Conservation (phyloP, 2,888 invertebrate genomes). For the Noctua fimbriata region DNA sequence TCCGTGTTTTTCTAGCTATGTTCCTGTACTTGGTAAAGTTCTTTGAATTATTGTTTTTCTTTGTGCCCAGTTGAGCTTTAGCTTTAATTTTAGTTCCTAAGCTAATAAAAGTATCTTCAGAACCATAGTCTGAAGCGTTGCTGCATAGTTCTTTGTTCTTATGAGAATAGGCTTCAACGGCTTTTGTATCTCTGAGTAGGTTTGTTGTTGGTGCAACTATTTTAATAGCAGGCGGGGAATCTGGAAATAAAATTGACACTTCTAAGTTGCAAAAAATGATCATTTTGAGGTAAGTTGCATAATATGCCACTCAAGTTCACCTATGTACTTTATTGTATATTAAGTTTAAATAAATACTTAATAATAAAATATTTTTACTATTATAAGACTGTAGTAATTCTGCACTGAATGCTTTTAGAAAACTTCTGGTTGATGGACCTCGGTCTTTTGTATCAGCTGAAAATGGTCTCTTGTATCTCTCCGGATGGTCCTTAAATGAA, state of each 20-base stretch:
- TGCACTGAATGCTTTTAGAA: constrained; percentile 83
- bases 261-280: background rate
- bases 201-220: constrained; percentile 84
- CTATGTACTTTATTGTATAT: background rate
- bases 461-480: constrained; percentile 85
- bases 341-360: background rate
- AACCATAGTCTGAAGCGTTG: constrained; percentile 87
- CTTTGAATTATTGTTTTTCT: constrained; percentile 78
- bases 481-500: constrained; percentile 80
- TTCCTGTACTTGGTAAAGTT: constrained; percentile 82
- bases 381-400: constrained; percentile 83
- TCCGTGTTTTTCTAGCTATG: constrained; percentile 79
- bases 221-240: constrained; percentile 78
- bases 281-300: background rate
- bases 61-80: constrained; percentile 84
- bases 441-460: constrained; percentile 86
- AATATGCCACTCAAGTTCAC: background rate
- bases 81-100: constrained; percentile 89
- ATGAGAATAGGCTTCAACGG: constrained; percentile 66
- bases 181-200: constrained; percentile 76
- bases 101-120: constrained; percentile 88
- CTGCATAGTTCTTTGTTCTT: constrained; percentile 82
- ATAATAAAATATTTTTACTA: constrained; percentile 69
- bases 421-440: constrained; percentile 79
- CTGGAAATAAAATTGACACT: constrained; percentile 70